Percentiles rank a stretch among this genome's conserved stretches.
Conservation (phyloP, 2,797 vertebrate genomes). For the Gobionotothen gibberifrons region DNA sequence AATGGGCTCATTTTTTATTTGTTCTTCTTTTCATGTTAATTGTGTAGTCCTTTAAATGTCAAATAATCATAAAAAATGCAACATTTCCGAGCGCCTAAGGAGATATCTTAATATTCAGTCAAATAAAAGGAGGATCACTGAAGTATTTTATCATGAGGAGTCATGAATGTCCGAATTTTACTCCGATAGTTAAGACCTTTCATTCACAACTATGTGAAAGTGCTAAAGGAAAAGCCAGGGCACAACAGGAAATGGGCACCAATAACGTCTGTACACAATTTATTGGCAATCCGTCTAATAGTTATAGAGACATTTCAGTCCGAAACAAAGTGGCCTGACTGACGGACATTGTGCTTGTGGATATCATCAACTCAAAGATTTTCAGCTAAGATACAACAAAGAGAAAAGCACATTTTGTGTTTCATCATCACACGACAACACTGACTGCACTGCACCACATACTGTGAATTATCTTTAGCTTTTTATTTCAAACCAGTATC, state of each 20-base stretch:
- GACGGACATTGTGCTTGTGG: neutral
- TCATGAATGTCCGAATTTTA: no score
- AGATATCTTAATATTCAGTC: neutral
- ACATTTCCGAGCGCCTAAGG: neutral
- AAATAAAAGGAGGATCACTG: no score
- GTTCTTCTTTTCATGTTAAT: no score
- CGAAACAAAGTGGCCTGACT: neutral
- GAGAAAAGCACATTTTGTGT: neutral
- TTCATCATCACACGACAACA: neutral
- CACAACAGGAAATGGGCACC: neutral
- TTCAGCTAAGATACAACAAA: neutral
- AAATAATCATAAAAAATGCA: neutral
- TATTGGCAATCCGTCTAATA: neutral
- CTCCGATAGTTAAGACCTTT: no score
- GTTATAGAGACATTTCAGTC: neutral
- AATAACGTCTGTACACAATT: neutral
- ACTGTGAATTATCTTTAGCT: neutral
- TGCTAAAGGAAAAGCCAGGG: no score
- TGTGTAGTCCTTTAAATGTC: no score
- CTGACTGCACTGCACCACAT: neutral
- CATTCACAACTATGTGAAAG: no score
- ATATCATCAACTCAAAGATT: neutral
- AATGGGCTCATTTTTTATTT: neutral
- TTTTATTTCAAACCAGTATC: constrained; percentile 1
- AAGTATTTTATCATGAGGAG: no score